phyloP scores from a whole-genome alignment of 2,888 invertebrate species.

The Hydrotaea cyrtoneurina region DNA sequence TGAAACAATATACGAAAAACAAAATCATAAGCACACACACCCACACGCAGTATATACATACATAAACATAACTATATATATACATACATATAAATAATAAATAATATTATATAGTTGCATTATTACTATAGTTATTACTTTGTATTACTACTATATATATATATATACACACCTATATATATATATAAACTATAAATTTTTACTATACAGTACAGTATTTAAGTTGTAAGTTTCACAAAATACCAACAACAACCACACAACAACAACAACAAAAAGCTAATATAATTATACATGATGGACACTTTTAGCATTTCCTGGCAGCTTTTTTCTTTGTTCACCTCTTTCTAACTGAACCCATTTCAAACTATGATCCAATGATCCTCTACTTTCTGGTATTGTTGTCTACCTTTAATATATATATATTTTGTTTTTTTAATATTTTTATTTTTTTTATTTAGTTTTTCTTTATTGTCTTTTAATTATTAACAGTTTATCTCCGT shows the following conservation, averaged over 20 bases:
- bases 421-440: too few relatives aligned
- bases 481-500: constrained; percentile 49
- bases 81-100: constrained; percentile 9
- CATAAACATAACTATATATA: constrained; percentile 26
- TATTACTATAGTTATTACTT: constrained; percentile 50
- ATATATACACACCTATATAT: constrained; percentile 14
- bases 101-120: constrained; percentile 57
- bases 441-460: constrained; percentile 25
- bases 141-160: constrained; percentile 10
- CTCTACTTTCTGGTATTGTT: constrained; percentile 17
- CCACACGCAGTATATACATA: constrained; percentile 40
- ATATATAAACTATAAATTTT: constrained; percentile 36
- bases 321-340: background rate
- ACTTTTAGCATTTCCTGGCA: constrained; percentile 25
- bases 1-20: constrained; percentile 16
- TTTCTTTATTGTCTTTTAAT: background rate
- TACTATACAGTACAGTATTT: constrained; percentile 60
- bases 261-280: background rate
- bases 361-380: background rate
- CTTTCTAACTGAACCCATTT: background rate
- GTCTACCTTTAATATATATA: too few relatives aligned
- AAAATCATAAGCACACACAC: constrained; percentile 42
- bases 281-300: constrained; percentile 42
- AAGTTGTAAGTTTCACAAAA: constrained; percentile 62
- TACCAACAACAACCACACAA: constrained; percentile 17